Evolutionary conservation across 2,797 vertebrate genomes (phyloP).

Genomic region (Pogonophryne albipinna): DNA sequence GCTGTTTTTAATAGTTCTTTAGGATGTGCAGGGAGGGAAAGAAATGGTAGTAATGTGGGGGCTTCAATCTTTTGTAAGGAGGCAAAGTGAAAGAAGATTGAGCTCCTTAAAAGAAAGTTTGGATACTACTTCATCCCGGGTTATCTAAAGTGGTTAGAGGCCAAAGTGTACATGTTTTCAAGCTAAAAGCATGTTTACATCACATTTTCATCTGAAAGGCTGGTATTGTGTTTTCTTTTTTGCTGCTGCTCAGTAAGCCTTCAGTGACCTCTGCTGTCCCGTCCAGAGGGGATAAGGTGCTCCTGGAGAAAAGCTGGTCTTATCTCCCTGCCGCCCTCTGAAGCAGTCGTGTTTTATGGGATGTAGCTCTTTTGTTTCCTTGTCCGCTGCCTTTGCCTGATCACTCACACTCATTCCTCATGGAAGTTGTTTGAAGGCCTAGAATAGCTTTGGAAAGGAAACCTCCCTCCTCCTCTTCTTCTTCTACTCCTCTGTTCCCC

Average conservation of each 20-base stretch:
- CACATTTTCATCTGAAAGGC: not conserved
- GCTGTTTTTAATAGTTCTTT: conserved; percentile 83
- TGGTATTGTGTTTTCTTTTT: conserved; percentile 20
- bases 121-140: conserved; percentile 2
- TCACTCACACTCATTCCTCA: conserved; percentile 87
- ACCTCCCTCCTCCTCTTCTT: conserved; percentile 51
- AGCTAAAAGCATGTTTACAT: too few species aligned
- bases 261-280: conserved; percentile 24
- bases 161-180: not conserved
- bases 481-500: conserved; percentile 72
- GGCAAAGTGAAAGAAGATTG: conserved; percentile 52
- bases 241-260: conserved; percentile 14
- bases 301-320: conserved; percentile 51
- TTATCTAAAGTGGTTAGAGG: not conserved
- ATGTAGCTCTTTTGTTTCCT: conserved; percentile 82
- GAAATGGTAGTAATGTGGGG: conserved; percentile 45
- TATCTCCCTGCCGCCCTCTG: conserved; percentile 75
- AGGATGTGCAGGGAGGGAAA: conserved; percentile 59
- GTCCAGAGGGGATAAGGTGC: conserved; percentile 63
- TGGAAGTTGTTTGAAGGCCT: conserved; percentile 87
- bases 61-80: conserved; percentile 47
- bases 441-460: conserved; percentile 85
- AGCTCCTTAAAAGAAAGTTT: conserved; percentile 45
- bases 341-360: conserved; percentile 78
- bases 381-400: conserved; percentile 66